Conservation (phyloP, 2,797 vertebrate genomes). For the Bradypus variegatus region DNA sequence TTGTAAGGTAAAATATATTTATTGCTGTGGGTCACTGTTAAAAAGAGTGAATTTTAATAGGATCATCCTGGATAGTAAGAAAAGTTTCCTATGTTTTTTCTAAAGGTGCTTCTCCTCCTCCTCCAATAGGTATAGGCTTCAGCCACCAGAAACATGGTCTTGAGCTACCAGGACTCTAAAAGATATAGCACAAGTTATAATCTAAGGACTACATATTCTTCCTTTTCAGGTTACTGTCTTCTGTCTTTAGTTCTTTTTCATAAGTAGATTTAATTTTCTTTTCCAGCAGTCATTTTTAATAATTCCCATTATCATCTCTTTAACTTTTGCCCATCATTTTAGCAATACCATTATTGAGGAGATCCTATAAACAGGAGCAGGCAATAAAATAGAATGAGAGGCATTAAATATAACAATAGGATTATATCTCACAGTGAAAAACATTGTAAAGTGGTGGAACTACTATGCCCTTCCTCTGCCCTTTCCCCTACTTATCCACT, state of each 20-base stretch:
- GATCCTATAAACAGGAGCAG: background rate
- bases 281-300: background rate
- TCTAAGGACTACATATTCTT: background rate
- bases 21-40: background rate
- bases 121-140: background rate
- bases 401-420: background rate
- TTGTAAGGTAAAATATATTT: background rate
- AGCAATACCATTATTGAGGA: background rate
- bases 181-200: background rate
- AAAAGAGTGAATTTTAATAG: slow-evolving; percentile 34
- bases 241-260: background rate
- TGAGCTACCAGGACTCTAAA: background rate
- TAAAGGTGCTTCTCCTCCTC: background rate
- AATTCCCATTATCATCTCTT: background rate
- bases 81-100: background rate
- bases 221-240: background rate
- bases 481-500: background rate
- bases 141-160: background rate
- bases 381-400: background rate
- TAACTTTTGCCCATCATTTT: slow-evolving; percentile 16
- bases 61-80: background rate
- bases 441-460: background rate
- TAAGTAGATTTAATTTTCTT: slow-evolving; percentile 27
- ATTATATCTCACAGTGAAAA: background rate
- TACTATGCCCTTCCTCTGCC: background rate